These are phyloP conservation scores for Melanocharis versteri DNA, from an alignment of 2,113 vertebrate species.

Conservation along the genomic window DNA sequence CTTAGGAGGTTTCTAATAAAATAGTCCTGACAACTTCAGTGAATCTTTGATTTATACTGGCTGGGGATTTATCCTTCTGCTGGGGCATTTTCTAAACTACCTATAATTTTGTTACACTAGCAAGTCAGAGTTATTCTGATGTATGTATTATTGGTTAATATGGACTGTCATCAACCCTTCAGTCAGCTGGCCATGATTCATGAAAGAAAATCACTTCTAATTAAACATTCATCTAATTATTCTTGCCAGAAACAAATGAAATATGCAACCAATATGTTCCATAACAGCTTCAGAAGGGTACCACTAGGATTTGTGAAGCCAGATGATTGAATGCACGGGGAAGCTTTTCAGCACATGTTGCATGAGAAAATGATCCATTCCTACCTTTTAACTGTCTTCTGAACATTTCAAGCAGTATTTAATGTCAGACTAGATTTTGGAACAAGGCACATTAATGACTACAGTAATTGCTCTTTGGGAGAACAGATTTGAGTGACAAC, in stretches of 20 bases:
- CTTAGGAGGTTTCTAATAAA: constrained; percentile 46
- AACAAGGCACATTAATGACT: constrained; percentile 55
- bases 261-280: constrained; percentile 66
- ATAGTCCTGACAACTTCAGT: constrained; percentile 12
- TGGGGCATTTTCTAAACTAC: constrained; percentile 28
- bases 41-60: constrained; percentile 30
- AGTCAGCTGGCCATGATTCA: constrained; percentile 61
- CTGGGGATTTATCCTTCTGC: constrained; percentile 35
- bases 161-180: constrained; percentile 61
- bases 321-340: constrained; percentile 34
- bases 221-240: constrained; percentile 66
- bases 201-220: constrained; percentile 58
- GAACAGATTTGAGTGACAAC: constrained; percentile 67
- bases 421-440: constrained; percentile 58
- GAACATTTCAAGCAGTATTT: constrained; percentile 56
- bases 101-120: constrained; percentile 46
- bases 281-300: constrained; percentile 46
- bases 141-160: constrained; percentile 56
- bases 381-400: constrained; percentile 60
- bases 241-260: constrained; percentile 67
- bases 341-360: constrained; percentile 48
- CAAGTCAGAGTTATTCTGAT: constrained; percentile 28
- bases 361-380: constrained; percentile 30
- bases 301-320: constrained; percentile 54
- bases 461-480: constrained; percentile 61